Evolutionary conservation across 1,140 invertebrate genomes (phyloP).

Genomic region (Hylaeus volcanicus): DNA sequence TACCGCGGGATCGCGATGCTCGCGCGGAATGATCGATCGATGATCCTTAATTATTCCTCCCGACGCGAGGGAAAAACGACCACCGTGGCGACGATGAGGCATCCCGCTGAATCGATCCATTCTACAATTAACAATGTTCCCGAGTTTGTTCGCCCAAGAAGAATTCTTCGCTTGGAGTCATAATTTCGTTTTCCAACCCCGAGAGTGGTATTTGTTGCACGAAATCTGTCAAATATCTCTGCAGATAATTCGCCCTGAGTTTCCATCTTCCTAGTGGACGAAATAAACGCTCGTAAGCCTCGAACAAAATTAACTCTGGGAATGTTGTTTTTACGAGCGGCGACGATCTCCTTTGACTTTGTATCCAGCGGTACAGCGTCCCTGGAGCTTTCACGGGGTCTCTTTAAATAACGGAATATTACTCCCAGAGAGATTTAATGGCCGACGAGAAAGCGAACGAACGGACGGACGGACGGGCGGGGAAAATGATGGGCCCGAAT

Average conservation of each 20-base stretch:
- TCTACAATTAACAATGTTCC: no score
- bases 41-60: slow-evolving; percentile 55
- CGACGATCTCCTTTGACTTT: neutral
- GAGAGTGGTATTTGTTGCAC: no score
- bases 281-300: neutral
- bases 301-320: neutral
- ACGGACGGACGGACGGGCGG: slow-evolving; percentile 17
- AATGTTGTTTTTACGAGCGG: neutral
- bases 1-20: slow-evolving; percentile 45
- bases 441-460: neutral
- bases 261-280: no score
- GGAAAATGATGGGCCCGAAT: slow-evolving; percentile 38
- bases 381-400: neutral
- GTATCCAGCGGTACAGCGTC: neutral
- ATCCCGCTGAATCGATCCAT: slow-evolving; percentile 6
- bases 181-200: no score
- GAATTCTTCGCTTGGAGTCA: neutral
- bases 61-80: slow-evolving; percentile 39
- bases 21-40: slow-evolving; percentile 55
- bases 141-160: no score
- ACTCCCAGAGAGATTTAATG: neutral
- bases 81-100: slow-evolving; percentile 14
- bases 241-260: no score
- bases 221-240: no score
- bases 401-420: slow-evolving; percentile 18